A percentile compares a stretch with the other conserved stretches of the same genome.
Conservation (phyloP, 2,113 vertebrate species). For the Crocuta crocuta region DNA sequence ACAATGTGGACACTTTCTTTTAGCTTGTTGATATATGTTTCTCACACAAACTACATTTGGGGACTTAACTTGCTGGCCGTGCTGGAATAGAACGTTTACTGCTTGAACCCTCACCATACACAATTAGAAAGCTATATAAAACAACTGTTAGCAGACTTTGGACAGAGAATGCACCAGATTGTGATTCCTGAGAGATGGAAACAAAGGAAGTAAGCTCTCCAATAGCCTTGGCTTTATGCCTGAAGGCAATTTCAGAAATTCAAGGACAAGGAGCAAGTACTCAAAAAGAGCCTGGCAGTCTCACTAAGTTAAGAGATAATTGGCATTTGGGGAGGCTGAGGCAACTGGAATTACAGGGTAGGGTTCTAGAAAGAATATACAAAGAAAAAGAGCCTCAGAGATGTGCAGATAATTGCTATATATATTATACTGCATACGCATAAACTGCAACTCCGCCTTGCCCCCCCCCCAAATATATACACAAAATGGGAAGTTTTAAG, state of each 20-base stretch:
- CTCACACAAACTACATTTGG: not conserved
- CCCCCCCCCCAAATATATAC: not conserved
- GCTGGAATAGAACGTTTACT: not conserved
- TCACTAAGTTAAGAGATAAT: not conserved
- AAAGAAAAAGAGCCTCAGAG: not conserved
- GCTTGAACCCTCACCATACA: not conserved
- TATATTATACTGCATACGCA: too few species aligned
- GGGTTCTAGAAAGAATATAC: not conserved
- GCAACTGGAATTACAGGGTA: not conserved
- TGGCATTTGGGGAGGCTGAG: not conserved
- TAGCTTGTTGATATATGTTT: not conserved
- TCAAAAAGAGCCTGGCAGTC: not conserved
- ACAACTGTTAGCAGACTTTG: not conserved
- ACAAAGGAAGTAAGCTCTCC: not conserved
- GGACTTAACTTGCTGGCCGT: not conserved
- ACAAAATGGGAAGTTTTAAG: not conserved
- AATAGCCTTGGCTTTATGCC: not conserved
- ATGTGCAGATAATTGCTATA: not conserved
- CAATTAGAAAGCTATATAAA: not conserved
- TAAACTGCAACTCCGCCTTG: not conserved
- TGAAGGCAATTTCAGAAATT: slow-evolving; percentile 8
- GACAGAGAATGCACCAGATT: not conserved
- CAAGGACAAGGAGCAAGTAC: not conserved
- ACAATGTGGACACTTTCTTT: not conserved
- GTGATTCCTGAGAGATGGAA: not conserved